phyloP scores from a whole-genome alignment of 2,113 vertebrate genomes.

The Atherinomorus stipes region DNA sequence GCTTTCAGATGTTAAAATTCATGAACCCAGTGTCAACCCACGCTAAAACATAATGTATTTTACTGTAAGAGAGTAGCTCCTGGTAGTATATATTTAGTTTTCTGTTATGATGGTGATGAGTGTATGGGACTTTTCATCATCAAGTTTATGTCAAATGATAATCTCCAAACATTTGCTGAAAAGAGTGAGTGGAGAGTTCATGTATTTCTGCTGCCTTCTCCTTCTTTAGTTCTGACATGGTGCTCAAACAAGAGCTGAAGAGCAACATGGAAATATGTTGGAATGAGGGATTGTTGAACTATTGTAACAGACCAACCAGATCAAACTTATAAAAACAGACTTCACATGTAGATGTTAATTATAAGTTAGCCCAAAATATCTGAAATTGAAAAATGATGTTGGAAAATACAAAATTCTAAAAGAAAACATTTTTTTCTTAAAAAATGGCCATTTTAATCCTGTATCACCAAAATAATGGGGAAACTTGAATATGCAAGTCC shows the following conservation, averaged over 20 bases:
- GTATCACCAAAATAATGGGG: too few relatives aligned
- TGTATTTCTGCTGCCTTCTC: too few relatives aligned
- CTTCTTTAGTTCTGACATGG: too few relatives aligned
- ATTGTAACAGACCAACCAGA: not conserved
- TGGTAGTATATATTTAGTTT: not conserved
- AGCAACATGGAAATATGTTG: not conserved
- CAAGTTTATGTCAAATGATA: too few relatives aligned
- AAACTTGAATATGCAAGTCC: too few relatives aligned
- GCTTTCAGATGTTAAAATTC: constrained; percentile 10
- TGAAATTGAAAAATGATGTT: not conserved
- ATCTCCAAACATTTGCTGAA: not conserved
- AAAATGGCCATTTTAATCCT: too few relatives aligned
- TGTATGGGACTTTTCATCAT: not conserved
- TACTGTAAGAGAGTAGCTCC: not conserved
- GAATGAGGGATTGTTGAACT: not conserved
- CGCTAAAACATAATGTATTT: not conserved
- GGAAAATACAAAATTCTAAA: too few relatives aligned
- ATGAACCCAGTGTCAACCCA: not conserved
- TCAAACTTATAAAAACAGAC: not conserved
- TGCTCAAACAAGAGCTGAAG: too few relatives aligned
- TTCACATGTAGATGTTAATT: not conserved
- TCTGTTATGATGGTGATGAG: not conserved
- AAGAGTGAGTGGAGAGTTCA: too few relatives aligned
- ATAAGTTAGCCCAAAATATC: not conserved
- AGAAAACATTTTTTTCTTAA: too few relatives aligned